phyloP scores from a whole-genome alignment of 2,888 invertebrate species.

The Drosophila algonquin region DNA sequence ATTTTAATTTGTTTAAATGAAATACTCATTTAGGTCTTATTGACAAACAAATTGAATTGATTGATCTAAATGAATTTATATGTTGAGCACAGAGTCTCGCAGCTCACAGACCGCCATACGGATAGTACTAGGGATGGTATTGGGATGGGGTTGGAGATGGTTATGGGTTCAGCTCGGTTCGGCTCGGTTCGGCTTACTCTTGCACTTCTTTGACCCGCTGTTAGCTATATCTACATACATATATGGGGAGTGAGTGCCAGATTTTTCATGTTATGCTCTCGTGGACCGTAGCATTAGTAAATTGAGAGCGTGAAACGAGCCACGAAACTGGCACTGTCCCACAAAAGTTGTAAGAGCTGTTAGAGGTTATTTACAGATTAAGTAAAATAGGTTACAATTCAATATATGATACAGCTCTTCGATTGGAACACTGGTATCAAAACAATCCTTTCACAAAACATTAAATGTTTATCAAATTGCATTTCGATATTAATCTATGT shows the following conservation, averaged over 20 bases:
- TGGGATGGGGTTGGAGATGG: not conserved
- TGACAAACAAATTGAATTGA: slow-evolving; percentile 85
- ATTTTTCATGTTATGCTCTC: slow-evolving; percentile 39
- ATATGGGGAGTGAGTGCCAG: slow-evolving; percentile 32
- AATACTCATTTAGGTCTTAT: slow-evolving; percentile 84
- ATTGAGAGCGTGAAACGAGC: slow-evolving; percentile 51
- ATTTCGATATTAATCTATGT: no score
- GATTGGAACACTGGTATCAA: no score
- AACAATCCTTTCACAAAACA: no score
- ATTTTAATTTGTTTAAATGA: slow-evolving; percentile 84
- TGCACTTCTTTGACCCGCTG: slow-evolving; percentile 33
- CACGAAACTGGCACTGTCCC: not conserved
- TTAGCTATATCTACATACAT: slow-evolving; percentile 3
- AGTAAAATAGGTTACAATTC: slow-evolving; percentile 1
- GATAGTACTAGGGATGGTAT: not conserved
- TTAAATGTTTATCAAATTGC: not conserved
- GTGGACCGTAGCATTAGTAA: slow-evolving; percentile 32
- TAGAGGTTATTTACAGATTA: not conserved
- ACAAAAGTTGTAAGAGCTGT: not conserved
- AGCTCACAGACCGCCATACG: slow-evolving; percentile 1
- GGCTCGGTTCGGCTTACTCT: slow-evolving; percentile 12
- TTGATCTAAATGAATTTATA: slow-evolving; percentile 85
- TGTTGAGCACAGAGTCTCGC: slow-evolving; percentile 61
- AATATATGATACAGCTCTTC: not conserved
- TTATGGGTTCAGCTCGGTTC: not conserved